Conservation (phyloP, 2,113 vertebrate genomes). For the Urocynchramus pylzowi region DNA sequence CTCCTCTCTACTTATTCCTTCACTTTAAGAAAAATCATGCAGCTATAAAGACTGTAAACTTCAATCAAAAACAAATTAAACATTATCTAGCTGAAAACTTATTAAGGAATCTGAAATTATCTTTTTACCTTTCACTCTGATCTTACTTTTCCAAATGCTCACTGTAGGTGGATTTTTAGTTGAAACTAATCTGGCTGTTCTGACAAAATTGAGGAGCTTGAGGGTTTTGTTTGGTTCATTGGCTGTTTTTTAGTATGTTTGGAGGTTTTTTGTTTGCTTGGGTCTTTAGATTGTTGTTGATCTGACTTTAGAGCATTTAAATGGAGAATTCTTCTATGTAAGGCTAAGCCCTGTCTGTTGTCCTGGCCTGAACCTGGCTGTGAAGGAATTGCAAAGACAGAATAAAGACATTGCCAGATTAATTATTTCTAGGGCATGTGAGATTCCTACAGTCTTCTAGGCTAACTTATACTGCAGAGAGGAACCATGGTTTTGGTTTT, state of each 20-base stretch:
- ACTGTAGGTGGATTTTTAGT: not conserved
- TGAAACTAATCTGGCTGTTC: not conserved
- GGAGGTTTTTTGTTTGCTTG: not conserved
- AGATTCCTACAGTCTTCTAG: not conserved
- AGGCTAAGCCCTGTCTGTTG: constrained; percentile 24
- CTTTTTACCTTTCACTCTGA: not conserved
- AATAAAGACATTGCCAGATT: constrained; percentile 9
- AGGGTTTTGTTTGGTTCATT: not conserved
- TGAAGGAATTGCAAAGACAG: not conserved
- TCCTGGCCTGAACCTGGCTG: constrained; percentile 2
- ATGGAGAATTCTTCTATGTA: not conserved
- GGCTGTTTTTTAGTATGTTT: not conserved
- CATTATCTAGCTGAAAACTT: not conserved
- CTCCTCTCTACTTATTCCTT: not conserved
- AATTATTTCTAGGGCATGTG: constrained; percentile 16
- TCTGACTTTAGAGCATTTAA: not conserved
- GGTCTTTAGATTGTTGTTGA: not conserved
- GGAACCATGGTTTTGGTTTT: accelerated
- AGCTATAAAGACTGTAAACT: not conserved
- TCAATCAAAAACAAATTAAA: not conserved
- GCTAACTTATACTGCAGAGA: not conserved
- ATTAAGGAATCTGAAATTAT: not conserved
- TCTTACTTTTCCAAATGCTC: not conserved
- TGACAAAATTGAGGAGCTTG: not conserved
- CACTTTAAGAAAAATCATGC: not conserved